Percentiles rank a stretch among this genome's conserved stretches.
phyloP scores from a whole-genome alignment of 1,140 invertebrate genomes.

The Zaprionus inermis region DNA sequence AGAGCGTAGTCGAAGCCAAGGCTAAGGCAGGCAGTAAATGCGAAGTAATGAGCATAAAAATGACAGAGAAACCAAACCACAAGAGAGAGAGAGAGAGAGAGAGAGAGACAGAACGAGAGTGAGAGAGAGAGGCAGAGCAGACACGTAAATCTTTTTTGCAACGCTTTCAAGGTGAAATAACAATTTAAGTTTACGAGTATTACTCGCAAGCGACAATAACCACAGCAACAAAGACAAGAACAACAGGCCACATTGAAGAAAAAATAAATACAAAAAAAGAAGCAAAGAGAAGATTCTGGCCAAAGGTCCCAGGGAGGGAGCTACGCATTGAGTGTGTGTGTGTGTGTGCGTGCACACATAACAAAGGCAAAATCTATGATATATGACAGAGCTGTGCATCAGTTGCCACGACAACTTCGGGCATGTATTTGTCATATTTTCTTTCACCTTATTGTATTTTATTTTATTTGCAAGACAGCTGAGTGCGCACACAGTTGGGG shows the following conservation, averaged over 20 bases:
- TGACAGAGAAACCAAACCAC: conserved; percentile 50
- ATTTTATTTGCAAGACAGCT: conserved; percentile 18
- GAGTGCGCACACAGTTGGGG: background rate
- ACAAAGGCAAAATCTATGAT: conserved; percentile 58
- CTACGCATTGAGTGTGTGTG: too few relatives aligned
- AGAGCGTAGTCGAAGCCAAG: conserved; percentile 7
- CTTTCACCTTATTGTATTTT: conserved; percentile 29
- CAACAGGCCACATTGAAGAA: conserved; percentile 12
- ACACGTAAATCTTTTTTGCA: conserved; percentile 75
- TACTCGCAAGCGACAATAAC: conserved; percentile 57
- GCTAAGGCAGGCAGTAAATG: conserved; percentile 51
- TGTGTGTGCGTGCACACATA: conserved; percentile 12
- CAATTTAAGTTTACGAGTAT: conserved; percentile 76
- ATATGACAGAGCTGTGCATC: conserved; percentile 65
- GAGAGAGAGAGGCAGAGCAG: conserved; percentile 19
- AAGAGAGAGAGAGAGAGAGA: background rate
- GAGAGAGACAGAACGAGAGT: background rate
- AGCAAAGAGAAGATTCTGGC: background rate
- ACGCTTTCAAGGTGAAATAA: conserved; percentile 80
- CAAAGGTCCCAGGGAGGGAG: background rate
- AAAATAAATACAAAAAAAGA: conserved; percentile 13
- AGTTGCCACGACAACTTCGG: conserved; percentile 59
- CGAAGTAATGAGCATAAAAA: conserved; percentile 77
- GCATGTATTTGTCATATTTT: conserved; percentile 13
- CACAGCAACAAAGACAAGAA: conserved; percentile 41